Evolutionary conservation across 2,888 invertebrate genomes (phyloP).

Genomic region (Acleris emargana): DNA sequence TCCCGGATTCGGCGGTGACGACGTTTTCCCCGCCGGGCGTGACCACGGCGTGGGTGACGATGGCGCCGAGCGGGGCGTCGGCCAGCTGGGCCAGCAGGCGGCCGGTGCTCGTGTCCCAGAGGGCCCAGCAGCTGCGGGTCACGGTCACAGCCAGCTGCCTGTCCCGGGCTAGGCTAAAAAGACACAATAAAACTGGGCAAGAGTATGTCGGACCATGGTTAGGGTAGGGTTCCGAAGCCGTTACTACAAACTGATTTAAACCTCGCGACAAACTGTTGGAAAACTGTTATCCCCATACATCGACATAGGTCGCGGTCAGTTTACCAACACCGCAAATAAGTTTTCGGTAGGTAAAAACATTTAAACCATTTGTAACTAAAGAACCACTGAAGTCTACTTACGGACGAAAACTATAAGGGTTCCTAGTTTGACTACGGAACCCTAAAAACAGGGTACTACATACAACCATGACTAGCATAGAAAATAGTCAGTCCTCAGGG

Average conservation of each 20-base stretch:
- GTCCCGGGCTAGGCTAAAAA: slow-evolving; percentile 88
- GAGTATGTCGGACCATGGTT: too few relatives aligned
- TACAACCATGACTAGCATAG: neutral
- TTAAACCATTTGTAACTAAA: too few relatives aligned
- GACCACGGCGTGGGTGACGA: slow-evolving; percentile 95
- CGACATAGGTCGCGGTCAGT: too few relatives aligned
- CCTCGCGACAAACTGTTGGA: too few relatives aligned
- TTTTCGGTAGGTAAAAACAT: too few relatives aligned
- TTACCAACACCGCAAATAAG: too few relatives aligned
- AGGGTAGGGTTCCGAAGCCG: too few relatives aligned
- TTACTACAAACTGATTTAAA: too few relatives aligned
- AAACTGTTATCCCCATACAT: too few relatives aligned
- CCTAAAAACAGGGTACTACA: neutral
- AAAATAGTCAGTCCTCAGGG: neutral
- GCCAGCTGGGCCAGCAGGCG: slow-evolving; percentile 93
- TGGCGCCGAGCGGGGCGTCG: slow-evolving; percentile 95
- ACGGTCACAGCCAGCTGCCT: slow-evolving; percentile 94
- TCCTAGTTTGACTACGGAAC: too few relatives aligned
- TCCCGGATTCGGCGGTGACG: slow-evolving; percentile 95
- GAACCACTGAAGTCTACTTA: too few relatives aligned
- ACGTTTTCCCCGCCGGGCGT: slow-evolving; percentile 93
- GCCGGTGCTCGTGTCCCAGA: slow-evolving; percentile 96
- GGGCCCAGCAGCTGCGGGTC: slow-evolving; percentile 96
- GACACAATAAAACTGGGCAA: neutral
- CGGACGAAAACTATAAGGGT: too few relatives aligned